Evolutionary conservation across 2,888 invertebrate genomes (phyloP).

Genomic region (Scaptomyza parva): DNA sequence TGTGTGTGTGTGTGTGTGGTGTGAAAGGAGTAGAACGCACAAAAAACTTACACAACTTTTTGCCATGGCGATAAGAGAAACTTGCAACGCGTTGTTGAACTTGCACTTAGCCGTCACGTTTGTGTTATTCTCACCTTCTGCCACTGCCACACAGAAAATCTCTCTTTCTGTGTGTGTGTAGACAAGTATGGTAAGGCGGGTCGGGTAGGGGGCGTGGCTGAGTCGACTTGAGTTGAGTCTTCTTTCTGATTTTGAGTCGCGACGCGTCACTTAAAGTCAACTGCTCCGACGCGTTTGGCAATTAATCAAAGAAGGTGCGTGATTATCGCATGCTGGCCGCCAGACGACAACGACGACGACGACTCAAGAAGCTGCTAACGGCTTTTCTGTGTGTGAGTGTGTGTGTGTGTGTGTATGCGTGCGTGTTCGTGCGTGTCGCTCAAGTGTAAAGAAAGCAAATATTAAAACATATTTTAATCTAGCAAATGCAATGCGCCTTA

Average conservation of each 20-base stretch:
- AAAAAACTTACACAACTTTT: slow-evolving; percentile 57
- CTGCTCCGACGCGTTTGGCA: slow-evolving; percentile 64
- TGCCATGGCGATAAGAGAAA: slow-evolving; percentile 62
- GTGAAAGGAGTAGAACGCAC: slow-evolving; percentile 26
- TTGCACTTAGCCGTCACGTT: slow-evolving; percentile 67
- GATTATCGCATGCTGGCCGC: slow-evolving; percentile 66
- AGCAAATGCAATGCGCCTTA: slow-evolving; percentile 65
- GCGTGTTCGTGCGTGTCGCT: slow-evolving; percentile 26
- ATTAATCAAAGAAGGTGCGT: slow-evolving; percentile 81
- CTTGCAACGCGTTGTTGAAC: slow-evolving; percentile 71
- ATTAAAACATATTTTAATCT: slow-evolving; percentile 80
- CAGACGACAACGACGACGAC: slow-evolving; percentile 5
- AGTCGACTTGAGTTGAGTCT: too few relatives aligned
- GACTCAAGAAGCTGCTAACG: slow-evolving; percentile 27
- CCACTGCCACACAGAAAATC: slow-evolving; percentile 23
- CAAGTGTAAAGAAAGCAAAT: slow-evolving; percentile 73
- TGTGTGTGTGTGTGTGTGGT: not conserved
- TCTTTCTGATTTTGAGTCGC: slow-evolving; percentile 16
- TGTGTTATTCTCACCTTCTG: slow-evolving; percentile 52
- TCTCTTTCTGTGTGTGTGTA: slow-evolving; percentile 11
- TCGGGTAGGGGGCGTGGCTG: not conserved
- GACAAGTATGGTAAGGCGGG: not conserved
- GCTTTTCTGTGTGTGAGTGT: slow-evolving; percentile 26
- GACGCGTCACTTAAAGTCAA: slow-evolving; percentile 55
- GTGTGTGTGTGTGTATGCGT: slow-evolving; percentile 25